Evolutionary conservation across 2,797 vertebrate genomes (phyloP), one percentile per base, ranked within the genome.

Genomic region (Betta splendens): DNA sequence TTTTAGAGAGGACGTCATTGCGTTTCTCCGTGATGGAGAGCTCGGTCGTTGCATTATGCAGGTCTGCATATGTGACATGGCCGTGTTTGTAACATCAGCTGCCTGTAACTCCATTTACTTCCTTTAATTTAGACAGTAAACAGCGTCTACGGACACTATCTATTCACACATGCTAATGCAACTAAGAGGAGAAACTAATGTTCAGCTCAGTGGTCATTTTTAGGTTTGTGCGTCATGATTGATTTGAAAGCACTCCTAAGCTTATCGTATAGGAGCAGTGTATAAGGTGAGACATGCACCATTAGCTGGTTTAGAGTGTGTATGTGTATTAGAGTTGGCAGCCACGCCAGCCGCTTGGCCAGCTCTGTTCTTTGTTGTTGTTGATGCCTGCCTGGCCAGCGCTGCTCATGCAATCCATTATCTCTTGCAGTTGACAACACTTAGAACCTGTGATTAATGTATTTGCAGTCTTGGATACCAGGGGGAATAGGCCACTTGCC

Each of bases 361-460:
- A 15, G 40, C 40, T 28, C 46, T 51, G 46, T 50, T 63, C 61
- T 65, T 63, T 57, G 72, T 66, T 58, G 68, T 69, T 69, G 84
- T 75, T 85, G 77, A 84, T 69, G 75, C 79, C 59, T 72, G 72
- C 64, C 83, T 87, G 79, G 81, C 85, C 75, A 44, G 66, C 18
- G 25, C 54, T 37, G 55, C 69, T 69, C 69, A 60, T 76, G 71
- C 53, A 79, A 82, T 87, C 81, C 65, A 86, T 88, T 87, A 81
- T 70, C 52, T 59, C 47, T 33, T 38, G 40, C 62, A 50, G 66
- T 49, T 75, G 76, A 85, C 79, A 78, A 75, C 66, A 79, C 59
- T 72, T 66, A 68, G 75, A 70, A 64, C 63, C 56, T 5, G 55
- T 86, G 80, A 88, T 86, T 72, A 80, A 89, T 87, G 72, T 54